Percentiles rank a stretch among this genome's conserved stretches.
phyloP scores from a whole-genome alignment of 2,888 invertebrate genomes.

The Tipula confusa region DNA sequence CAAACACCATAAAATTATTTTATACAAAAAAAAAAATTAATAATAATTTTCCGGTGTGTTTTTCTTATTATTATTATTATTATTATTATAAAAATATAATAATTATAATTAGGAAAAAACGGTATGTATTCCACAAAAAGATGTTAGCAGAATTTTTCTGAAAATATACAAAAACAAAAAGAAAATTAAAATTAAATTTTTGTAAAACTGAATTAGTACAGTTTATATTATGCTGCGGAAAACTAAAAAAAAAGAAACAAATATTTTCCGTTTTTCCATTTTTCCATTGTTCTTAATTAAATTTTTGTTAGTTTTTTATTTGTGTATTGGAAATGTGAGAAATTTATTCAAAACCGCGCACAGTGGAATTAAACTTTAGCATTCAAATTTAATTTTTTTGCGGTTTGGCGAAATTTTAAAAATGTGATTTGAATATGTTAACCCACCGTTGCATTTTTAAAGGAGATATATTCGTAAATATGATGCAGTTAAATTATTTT shows the following conservation, averaged over 20 bases:
- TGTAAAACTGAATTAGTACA: background rate
- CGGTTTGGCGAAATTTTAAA: background rate
- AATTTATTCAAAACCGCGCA: background rate
- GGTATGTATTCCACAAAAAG: background rate
- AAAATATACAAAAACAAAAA: background rate
- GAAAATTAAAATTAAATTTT: background rate
- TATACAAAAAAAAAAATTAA: background rate
- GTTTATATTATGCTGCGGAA: constrained; percentile 6
- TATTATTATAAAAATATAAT: background rate
- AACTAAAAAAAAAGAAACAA: background rate
- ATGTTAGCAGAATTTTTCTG: background rate
- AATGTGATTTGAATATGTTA: background rate
- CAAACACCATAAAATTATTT: constrained; percentile 12
- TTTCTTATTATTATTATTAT: background rate
- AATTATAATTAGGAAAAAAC: background rate
- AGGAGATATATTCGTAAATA: no score
- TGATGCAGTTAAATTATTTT: no score
- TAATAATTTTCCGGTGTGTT: background rate
- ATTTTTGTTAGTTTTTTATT: background rate
- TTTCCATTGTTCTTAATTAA: background rate
- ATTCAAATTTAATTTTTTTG: background rate
- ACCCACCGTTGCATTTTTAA: no score
- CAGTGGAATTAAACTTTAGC: background rate
- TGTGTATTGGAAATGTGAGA: background rate
- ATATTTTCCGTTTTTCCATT: no score